phyloP scores from a whole-genome alignment of 2,797 vertebrate species.

The Brotula barbata region DNA sequence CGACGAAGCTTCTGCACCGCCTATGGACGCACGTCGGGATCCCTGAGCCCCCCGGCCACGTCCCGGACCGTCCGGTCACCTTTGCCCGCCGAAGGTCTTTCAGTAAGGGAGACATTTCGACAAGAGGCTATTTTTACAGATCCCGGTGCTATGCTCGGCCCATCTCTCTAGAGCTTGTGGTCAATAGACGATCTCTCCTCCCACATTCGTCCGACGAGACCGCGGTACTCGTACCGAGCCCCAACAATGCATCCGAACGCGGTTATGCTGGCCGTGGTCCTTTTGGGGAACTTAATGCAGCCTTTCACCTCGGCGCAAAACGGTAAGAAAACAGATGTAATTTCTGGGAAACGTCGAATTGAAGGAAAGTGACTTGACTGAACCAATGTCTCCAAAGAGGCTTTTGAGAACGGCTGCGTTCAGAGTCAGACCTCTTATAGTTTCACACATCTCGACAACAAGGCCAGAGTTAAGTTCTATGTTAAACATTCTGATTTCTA shows the following conservation, averaged over 20 bases:
- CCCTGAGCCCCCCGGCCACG: slow-evolving; percentile 67
- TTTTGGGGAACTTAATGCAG: slow-evolving; percentile 76
- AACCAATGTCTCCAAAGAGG: slow-evolving; percentile 32
- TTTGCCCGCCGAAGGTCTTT: slow-evolving; percentile 41
- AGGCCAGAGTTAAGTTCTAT: slow-evolving; percentile 24
- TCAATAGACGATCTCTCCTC: slow-evolving; percentile 71
- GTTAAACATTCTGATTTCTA: slow-evolving; percentile 4
- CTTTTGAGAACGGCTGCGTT: slow-evolving; percentile 34
- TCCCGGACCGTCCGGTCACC: slow-evolving; percentile 54
- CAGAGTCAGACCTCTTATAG: slow-evolving; percentile 32
- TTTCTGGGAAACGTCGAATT: slow-evolving; percentile 31
- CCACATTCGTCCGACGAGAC: slow-evolving; percentile 69
- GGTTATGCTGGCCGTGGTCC: slow-evolving; percentile 74
- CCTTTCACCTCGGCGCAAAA: slow-evolving; percentile 76
- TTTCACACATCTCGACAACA: slow-evolving; percentile 44
- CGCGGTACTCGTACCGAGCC: slow-evolving; percentile 57
- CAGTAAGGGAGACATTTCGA: slow-evolving; percentile 31
- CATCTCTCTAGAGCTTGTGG: slow-evolving; percentile 69
- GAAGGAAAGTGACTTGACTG: slow-evolving; percentile 55
- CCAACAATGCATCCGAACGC: slow-evolving; percentile 73
- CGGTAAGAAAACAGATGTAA: slow-evolving; percentile 76
- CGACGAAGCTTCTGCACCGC: slow-evolving; percentile 67
- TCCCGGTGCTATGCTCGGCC: slow-evolving; percentile 68
- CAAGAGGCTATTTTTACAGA: slow-evolving; percentile 40
- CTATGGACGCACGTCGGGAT: slow-evolving; percentile 75